phyloP scores from a whole-genome alignment of 1,140 invertebrate species.

The Marisa cornuarietis region DNA sequence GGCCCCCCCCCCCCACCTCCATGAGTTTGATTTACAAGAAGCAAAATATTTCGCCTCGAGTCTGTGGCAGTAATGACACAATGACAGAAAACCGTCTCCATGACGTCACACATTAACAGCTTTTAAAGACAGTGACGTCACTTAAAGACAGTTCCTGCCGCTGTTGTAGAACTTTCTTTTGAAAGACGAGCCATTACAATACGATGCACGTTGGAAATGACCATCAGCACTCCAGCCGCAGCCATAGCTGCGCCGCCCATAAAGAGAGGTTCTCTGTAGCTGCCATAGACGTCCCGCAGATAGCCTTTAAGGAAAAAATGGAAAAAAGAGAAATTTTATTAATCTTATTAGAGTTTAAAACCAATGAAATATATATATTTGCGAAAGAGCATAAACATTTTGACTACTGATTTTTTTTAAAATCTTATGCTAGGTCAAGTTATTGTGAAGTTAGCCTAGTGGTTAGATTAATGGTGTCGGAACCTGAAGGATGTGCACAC shows the following conservation, averaged over 20 bases:
- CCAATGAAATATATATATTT: background rate
- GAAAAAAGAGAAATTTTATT: no score
- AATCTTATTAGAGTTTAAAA: no score
- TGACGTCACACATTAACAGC: no score
- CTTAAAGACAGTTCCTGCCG: background rate
- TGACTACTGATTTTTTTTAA: background rate
- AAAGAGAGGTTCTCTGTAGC: conserved; percentile 45
- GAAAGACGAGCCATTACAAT: background rate
- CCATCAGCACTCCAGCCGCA: conserved; percentile 38
- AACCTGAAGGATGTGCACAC: no score
- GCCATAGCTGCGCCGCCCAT: conserved; percentile 38
- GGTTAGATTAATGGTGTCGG: no score
- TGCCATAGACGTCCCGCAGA: conserved; percentile 43
- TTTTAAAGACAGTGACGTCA: no score
- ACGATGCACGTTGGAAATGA: conserved; percentile 31
- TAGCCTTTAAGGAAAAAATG: conserved; percentile 37
- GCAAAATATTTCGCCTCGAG: no score
- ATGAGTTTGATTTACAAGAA: no score
- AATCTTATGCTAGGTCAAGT: background rate
- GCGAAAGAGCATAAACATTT: background rate
- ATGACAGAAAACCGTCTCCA: no score
- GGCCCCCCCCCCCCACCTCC: no score
- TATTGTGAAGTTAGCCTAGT: background rate
- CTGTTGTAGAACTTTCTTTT: background rate
- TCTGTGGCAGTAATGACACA: no score